Base-by-base conservation (phyloP, 2,797 vertebrate genomes). In the Sciurus carolinensis region DNA sequence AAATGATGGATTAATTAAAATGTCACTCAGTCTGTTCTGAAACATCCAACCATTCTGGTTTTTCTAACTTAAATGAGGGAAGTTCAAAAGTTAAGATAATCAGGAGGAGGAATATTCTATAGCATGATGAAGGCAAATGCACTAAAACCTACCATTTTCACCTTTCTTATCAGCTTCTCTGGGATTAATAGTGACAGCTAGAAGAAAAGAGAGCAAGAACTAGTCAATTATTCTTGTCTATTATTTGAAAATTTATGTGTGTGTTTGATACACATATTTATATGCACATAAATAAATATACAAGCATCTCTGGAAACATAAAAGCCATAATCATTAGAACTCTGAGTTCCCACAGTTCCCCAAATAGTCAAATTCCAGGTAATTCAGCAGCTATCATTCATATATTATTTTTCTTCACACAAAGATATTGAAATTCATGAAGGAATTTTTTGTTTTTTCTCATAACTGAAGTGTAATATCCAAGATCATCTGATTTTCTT, bases 201-300 rank as follows among this genome's bases (percentile, higher is more conserved):
- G 79, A 80, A 85, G 39, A 79, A 73, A 94, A 39, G 57, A 91
- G 24, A 90, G 20, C 22, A 91, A 88, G 5, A 20, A 30, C 72
- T 28, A 24, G 36, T 73, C 14, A 84, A 18, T 47, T 87, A 7
- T 67, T 39, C 12, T 18, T 20, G 30, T 36, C 64, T 22, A 3
- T 14, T 50, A 50, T 54, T 92, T 72, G 66, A 79, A 36, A 44
- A 9, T 36, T 62, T 62, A 3, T 10, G 30, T 24, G 0, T 66
- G 33, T 54, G 14, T 88, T 4, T 28, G 0, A n/a, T 7, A 20
- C 28, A 24, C 36, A 7, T 20, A 5, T 42, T 0, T 67, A 30
- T 42, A 5, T 14, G 28, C n/a, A 28, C 4, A 54, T 44, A 33
- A 14, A 36, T 26, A n/a, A 28, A 42, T n/a, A 50, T 20, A 66